These are phyloP conservation scores for Monopterus albus DNA, from an alignment of 2,113 vertebrate genomes.

Conservation along the genomic window DNA sequence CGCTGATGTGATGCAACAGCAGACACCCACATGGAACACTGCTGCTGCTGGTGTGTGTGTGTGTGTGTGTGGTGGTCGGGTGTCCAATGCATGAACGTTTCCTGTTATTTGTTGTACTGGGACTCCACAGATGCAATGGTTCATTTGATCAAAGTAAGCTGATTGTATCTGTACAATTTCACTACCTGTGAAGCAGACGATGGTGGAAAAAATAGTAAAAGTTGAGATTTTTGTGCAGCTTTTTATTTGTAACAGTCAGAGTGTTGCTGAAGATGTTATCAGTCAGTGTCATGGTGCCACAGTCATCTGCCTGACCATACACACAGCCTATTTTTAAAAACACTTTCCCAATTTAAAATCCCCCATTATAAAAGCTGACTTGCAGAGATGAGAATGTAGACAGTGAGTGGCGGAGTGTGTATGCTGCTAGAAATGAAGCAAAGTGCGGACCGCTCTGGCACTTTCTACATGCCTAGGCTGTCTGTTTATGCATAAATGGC, in stretches of 20 bases:
- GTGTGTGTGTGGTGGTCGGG: too few species aligned
- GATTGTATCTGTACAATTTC: not conserved
- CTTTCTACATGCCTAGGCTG: too few species aligned
- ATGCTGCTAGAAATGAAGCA: not conserved
- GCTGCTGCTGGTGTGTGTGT: not conserved
- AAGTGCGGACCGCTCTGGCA: not conserved
- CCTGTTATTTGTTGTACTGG: conserved; percentile 29
- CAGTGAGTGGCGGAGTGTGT: too few species aligned
- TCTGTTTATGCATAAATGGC: too few species aligned
- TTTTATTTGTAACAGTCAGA: not conserved
- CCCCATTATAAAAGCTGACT: not conserved
- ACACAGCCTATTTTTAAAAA: not conserved
- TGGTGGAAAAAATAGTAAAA: conserved; percentile 14
- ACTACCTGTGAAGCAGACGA: not conserved
- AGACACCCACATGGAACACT: not conserved
- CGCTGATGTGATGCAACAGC: conserved; percentile 10
- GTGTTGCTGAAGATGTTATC: not conserved
- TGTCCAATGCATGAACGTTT: not conserved
- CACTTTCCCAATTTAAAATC: too few species aligned
- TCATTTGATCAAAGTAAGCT: not conserved
- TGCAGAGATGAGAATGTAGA: not conserved
- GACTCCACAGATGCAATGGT: not conserved
- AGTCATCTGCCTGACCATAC: not conserved
- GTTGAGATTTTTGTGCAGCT: not conserved
- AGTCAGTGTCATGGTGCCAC: not conserved